phyloP scores from a whole-genome alignment of 2,888 invertebrate genomes.

The Eulithis prunata region DNA sequence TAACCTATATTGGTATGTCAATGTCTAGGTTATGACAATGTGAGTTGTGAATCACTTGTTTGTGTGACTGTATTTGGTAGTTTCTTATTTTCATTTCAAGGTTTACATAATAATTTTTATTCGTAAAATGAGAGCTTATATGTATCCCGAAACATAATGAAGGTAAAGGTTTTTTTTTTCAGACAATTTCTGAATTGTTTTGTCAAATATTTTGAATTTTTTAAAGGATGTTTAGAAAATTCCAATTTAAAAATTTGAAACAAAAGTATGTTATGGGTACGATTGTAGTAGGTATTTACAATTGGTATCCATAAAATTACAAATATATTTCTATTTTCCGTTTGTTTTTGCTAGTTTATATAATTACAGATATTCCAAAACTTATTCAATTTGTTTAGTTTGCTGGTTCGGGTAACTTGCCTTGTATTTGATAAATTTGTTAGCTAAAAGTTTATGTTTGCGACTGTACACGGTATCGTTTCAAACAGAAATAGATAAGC shows the following conservation, averaged over 20 bases:
- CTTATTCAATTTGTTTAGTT: conserved; percentile 18
- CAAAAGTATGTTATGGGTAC: no score
- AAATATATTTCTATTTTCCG: background rate
- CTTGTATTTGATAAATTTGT: conserved; percentile 17
- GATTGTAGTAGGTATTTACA: no score
- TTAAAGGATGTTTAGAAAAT: no score
- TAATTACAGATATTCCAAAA: conserved; percentile 10
- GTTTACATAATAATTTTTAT: no score
- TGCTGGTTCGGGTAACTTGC: conserved; percentile 13
- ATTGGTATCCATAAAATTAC: background rate
- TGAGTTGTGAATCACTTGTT: background rate
- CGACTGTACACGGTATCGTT: conserved; percentile 21
- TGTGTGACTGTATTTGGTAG: background rate
- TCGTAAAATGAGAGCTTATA: no score
- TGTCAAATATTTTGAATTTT: no score
- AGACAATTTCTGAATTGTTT: no score
- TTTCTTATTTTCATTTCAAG: no score
- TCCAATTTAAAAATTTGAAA: no score
- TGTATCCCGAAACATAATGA: no score
- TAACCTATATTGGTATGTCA: conserved; percentile 5
- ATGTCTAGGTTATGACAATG: conserved; percentile 8
- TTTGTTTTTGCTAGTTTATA: background rate
- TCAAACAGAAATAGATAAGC: conserved; percentile 40
- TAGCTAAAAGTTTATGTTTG: conserved; percentile 24
- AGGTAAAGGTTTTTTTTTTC: no score